Evolutionary conservation across 2,113 vertebrate species (phyloP).

Genomic region (Noturus placidus): DNA sequence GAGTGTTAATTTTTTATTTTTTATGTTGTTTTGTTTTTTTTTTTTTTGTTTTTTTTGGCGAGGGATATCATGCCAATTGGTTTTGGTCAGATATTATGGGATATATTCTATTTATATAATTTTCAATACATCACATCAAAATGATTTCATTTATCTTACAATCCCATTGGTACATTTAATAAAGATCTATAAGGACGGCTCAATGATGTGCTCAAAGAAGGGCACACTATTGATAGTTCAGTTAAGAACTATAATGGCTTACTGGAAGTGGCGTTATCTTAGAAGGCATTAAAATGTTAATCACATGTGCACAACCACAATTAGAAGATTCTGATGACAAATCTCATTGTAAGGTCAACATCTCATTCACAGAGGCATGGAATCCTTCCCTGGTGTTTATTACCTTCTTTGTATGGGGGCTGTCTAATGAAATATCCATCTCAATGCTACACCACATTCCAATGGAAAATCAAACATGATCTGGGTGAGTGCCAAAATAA

Average conservation of each 20-base stretch:
- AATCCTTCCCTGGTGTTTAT: conserved; percentile 15
- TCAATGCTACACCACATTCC: neutral
- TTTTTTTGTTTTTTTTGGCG: too few species aligned
- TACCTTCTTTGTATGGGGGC: neutral
- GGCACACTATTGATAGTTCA: conserved; percentile 37
- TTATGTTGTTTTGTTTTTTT: neutral
- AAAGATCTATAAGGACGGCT: conserved; percentile 11
- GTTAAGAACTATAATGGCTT: conserved; percentile 36
- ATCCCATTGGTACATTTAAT: neutral
- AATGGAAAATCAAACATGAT: neutral
- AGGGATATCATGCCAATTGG: neutral
- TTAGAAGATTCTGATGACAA: neutral
- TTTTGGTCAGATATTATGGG: neutral
- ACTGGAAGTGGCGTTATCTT: conserved; percentile 19
- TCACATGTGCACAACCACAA: conserved; percentile 21
- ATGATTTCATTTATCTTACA: neutral
- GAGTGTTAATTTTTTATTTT: too few species aligned
- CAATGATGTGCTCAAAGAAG: conserved; percentile 21
- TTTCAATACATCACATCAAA: neutral
- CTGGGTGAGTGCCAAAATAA: neutral
- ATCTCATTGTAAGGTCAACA: conserved; percentile 28
- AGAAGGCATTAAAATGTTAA: conserved; percentile 42
- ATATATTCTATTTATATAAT: neutral
- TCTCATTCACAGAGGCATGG: neutral
- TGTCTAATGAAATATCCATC: neutral